These are phyloP conservation scores for Crenuchus spilurus DNA, from an alignment of 2,797 vertebrate genomes.

Conservation along the genomic window DNA sequence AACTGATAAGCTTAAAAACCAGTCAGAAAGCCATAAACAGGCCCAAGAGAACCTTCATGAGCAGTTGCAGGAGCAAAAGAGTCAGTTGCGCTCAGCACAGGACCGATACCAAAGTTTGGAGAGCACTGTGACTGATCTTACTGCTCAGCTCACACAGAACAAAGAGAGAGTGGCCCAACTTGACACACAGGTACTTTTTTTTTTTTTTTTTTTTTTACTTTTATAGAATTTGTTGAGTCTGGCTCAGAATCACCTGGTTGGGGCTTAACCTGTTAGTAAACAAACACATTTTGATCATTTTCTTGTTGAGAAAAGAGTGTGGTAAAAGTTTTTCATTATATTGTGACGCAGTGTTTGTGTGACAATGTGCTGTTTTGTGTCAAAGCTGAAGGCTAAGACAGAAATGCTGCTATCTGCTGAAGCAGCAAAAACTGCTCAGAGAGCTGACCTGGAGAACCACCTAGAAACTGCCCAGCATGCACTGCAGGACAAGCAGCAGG, in stretches of 20 bases:
- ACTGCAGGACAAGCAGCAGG: slow-evolving; percentile 98
- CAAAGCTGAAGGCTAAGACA: slow-evolving; percentile 95
- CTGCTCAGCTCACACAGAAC: slow-evolving; percentile 87
- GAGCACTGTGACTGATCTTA: slow-evolving; percentile 83
- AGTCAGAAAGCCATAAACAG: slow-evolving; percentile 97
- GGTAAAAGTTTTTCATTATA: too few species aligned
- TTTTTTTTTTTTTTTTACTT: too few species aligned
- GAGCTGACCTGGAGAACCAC: slow-evolving; percentile 94
- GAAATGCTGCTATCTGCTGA: slow-evolving; percentile 93
- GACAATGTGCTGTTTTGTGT: slow-evolving; percentile 41
- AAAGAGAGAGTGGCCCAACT: slow-evolving; percentile 92
- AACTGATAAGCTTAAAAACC: slow-evolving; percentile 95
- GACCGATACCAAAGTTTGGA: slow-evolving; percentile 90
- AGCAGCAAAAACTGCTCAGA: slow-evolving; percentile 92
- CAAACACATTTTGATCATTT: too few species aligned
- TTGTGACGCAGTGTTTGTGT: neutral
- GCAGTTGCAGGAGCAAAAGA: slow-evolving; percentile 97
- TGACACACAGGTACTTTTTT: slow-evolving; percentile 85
- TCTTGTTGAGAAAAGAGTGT: neutral
- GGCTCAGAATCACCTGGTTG: too few species aligned
- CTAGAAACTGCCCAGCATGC: slow-evolving; percentile 94
- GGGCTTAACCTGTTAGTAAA: too few species aligned
- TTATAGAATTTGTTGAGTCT: too few species aligned
- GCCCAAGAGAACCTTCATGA: slow-evolving; percentile 96
- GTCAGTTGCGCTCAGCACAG: slow-evolving; percentile 86